Conservation (phyloP, 2,888 invertebrate species). For the Barypeithes pellucidus region DNA sequence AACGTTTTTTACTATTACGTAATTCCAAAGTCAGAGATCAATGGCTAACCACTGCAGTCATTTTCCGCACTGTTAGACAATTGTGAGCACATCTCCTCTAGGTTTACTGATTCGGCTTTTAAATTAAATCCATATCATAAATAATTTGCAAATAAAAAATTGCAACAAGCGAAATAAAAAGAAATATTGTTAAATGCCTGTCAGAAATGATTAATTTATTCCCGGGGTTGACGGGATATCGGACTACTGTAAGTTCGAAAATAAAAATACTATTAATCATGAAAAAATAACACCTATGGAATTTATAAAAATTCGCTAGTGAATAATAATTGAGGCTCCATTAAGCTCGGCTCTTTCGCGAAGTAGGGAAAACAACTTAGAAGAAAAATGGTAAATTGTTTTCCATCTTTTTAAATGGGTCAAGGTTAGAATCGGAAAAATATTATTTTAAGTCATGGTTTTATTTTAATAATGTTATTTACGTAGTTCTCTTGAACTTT, state of each 20-base stretch:
- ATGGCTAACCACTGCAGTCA: no score
- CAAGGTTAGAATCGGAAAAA: background rate
- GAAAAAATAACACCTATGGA: conserved; percentile 27
- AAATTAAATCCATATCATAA: background rate
- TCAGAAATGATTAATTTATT: conserved; percentile 29
- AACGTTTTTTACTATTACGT: no score
- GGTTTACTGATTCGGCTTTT: no score
- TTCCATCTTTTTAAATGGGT: background rate
- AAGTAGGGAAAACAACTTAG: conserved; percentile 9
- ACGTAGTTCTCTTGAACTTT: background rate
- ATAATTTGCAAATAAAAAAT: conserved; percentile 3
- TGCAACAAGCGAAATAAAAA: conserved; percentile 2
- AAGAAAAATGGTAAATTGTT: conserved; percentile 20
- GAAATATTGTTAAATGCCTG: conserved; percentile 26
- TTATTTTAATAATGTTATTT: background rate
- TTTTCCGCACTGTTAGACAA: no score
- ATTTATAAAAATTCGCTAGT: conserved; percentile 29
- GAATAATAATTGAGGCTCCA: conserved; percentile 24
- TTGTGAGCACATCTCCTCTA: no score
- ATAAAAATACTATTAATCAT: conserved; percentile 31
- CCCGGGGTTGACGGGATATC: conserved; percentile 1
- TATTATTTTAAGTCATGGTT: background rate
- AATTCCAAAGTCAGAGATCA: no score
- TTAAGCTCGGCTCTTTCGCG: conserved; percentile 12
- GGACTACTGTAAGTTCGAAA: conserved; percentile 17